These are phyloP conservation scores for Tenualosa ilisha DNA, from an alignment of 2,797 vertebrate species.

Conservation along the genomic window DNA sequence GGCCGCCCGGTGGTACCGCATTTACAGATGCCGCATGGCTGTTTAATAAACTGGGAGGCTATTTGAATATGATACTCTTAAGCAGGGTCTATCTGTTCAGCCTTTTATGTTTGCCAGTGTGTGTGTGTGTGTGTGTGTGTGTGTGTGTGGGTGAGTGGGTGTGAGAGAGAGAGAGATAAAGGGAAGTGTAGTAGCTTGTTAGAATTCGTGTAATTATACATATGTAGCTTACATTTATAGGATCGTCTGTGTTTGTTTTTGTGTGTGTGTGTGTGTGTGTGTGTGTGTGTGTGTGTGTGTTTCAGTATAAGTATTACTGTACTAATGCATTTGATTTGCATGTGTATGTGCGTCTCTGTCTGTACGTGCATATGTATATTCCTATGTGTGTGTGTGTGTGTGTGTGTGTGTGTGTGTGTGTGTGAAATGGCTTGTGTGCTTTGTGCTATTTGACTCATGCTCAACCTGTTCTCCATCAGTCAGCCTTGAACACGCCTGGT, in stretches of 20 bases:
- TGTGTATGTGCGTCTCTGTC: background rate
- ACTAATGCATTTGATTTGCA: no score
- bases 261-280: background rate
- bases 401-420: background rate
- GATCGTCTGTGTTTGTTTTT: background rate
- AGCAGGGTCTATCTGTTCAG: background rate
- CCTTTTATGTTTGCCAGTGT: background rate
- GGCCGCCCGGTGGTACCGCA: background rate
- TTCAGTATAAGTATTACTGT: background rate
- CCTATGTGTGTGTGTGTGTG: background rate
- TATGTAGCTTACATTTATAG: background rate
- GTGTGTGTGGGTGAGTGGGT: background rate
- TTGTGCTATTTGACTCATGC: background rate
- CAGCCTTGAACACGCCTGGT: constrained; percentile 1
- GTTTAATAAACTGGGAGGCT: background rate
- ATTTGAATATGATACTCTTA: background rate
- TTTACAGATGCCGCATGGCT: background rate
- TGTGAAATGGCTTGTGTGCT: background rate
- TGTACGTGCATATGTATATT: constrained; percentile 9
- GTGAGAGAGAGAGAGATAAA: background rate
- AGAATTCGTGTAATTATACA: background rate
- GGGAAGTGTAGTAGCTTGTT: no score
- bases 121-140: background rate
- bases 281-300: constrained; percentile 40
- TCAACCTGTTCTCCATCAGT: constrained; percentile 23